Evolutionary conservation across 2,888 invertebrate genomes (phyloP).

Genomic region (Netelia melanura): DNA sequence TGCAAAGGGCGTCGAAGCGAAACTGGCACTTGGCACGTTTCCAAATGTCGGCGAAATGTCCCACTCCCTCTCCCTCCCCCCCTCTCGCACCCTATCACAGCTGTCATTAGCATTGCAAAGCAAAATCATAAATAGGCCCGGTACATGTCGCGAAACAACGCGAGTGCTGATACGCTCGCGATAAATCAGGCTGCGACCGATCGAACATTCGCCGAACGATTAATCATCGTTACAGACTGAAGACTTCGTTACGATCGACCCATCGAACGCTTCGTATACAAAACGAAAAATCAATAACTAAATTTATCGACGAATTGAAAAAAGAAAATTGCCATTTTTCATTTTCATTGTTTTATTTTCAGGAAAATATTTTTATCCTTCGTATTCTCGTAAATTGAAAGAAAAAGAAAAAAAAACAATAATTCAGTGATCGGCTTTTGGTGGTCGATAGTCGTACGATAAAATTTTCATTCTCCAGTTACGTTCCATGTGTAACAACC

Average conservation of each 20-base stretch:
- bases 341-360: too few relatives aligned
- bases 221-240: background rate
- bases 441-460: background rate
- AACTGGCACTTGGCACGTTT: conserved; percentile 74
- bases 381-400: background rate
- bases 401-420: too few relatives aligned
- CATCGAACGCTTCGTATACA: too few relatives aligned
- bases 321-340: background rate
- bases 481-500: background rate
- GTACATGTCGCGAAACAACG: conserved; percentile 38
- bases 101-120: conserved; percentile 81
- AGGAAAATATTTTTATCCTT: background rate
- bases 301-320: background rate
- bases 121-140: conserved; percentile 72
- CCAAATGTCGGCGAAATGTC: conserved; percentile 77
- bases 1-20: conserved; percentile 69
- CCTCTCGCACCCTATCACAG: conserved; percentile 7
- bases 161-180: background rate
- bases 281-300: too few relatives aligned
- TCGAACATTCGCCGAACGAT: background rate
- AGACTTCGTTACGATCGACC: too few relatives aligned
- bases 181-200: background rate
- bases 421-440: too few relatives aligned
- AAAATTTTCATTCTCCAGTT: background rate
- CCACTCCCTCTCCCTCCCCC: conserved; percentile 26